Base-by-base conservation (phyloP, 2,113 vertebrate species). In the Mola mola region DNA sequence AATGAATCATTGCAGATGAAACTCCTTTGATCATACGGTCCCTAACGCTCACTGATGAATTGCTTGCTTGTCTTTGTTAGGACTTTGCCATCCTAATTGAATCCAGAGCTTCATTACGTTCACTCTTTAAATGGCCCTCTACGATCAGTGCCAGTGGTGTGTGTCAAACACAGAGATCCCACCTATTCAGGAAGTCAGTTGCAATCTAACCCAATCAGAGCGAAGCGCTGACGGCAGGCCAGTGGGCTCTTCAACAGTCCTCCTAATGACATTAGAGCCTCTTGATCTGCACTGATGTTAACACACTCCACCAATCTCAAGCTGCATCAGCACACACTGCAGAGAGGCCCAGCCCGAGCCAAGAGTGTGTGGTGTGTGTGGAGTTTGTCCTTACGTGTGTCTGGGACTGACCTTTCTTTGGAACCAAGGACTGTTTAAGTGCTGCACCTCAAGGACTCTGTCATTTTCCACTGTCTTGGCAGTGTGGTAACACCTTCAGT, bases 231-330 rank as follows among this genome's bases (percentile, higher is more conserved):
- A 87, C 31, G 41, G 66, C 51, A 53, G 65, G 40, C 55, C 52
- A 34, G 74, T 52, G 63, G 52, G 46, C 66, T 84, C 74, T 78
- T 85, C 84, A 84, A 72, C 73, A 60, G 76, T 25, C 79, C 58
- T 64, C 34, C 51, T 85, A 84, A 90, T 79, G 72, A 72, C 70
- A 84, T 91, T 80, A 87, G 69, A 79, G 68, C 59, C 63, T 72
- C 68, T 79, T 62, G 78, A 90, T 85, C 78, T 66, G 50, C 55
- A 28, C 66, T 25, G 81, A 82, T 67, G 82, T 86, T 86, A 81
- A 71, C 50, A 34, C 53, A 51, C 69, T 61, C 51, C 58, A 78
- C 63, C 68, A 53, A 68, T 78, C 63, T 69, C 61, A 61, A 46
- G 52, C 62, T 66, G 72, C 72, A 65, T 83, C 79, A 75, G 75